Conservation (phyloP, 2,888 invertebrate species). For the Phytoseiulus persimilis region DNA sequence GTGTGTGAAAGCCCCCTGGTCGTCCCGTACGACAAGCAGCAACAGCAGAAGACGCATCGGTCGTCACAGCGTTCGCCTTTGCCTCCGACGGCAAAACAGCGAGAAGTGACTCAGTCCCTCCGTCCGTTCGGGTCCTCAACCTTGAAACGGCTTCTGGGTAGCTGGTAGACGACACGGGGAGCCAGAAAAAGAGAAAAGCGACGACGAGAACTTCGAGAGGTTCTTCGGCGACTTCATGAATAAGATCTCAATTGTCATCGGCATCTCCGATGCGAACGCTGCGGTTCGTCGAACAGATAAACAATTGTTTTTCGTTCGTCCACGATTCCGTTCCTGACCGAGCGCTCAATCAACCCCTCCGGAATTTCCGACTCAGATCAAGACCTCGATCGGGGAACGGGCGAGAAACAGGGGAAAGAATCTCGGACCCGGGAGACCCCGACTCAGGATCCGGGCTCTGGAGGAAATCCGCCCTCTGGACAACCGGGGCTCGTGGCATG, state of each 20-base stretch:
- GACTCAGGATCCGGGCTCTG: too few relatives aligned
- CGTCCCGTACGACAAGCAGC: background rate
- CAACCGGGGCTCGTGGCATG: too few relatives aligned
- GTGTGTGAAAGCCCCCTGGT: background rate
- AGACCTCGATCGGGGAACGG: too few relatives aligned
- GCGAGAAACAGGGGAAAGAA: too few relatives aligned
- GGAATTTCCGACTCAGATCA: too few relatives aligned
- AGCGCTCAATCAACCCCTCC: background rate
- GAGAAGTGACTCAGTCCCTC: background rate
- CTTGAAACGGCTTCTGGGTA: slow-evolving; percentile 5
- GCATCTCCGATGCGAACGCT: background rate
- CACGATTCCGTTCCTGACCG: background rate
- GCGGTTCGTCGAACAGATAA: background rate
- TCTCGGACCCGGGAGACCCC: background rate
- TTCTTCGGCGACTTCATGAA: background rate
- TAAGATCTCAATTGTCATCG: background rate
- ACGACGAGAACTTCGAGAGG: background rate
- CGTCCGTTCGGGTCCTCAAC: background rate
- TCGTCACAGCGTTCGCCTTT: background rate
- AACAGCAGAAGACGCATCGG: background rate
- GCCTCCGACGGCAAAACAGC: background rate
- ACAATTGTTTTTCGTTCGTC: background rate
- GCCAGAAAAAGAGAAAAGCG: background rate
- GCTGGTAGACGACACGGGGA: background rate
- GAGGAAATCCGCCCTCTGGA: too few relatives aligned